Base-by-base conservation (phyloP, 2,797 vertebrate species). In the Lacerta agilis region DNA sequence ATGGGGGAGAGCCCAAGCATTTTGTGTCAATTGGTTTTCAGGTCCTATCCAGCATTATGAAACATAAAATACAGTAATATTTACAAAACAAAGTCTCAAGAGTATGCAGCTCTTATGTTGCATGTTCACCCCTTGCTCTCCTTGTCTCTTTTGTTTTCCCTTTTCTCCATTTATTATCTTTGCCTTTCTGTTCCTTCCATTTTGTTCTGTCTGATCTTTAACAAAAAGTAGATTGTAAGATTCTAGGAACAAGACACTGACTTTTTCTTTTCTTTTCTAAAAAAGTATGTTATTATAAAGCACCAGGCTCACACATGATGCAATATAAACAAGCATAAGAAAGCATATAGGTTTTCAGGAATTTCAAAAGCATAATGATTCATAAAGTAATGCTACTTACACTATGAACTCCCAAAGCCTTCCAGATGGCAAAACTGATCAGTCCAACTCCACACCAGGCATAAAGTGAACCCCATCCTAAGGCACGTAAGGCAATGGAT, bases 371-470 rank as follows among this genome's bases (percentile, higher is more conserved):
- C 0, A 79, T 0, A 0, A 33, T 41, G 87, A 17, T 36, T 87
- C 66, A 8, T 38, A 55, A 64, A 83, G 64, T 36, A 8, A 71
- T 55, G 89, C 67, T 96, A 97, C 98, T 94, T 95, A 99, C 98
- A 38, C 96, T 98, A 95, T 98, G 98, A 82, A 99, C 97, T 0
- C 97, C 98, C 45, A 99, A 94, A 36, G 96, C 97, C 88, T 98
- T 99, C 98, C 98, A 99, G 90, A 97, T 94, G 0, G 97, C 91
- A 86, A 98, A 96, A 89, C 97, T 97, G 87, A 99, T 95, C 87
- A 98, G 90, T 1, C 98, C 98, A 27, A 98, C 98, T 5, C 99
- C 99, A 0, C 98, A 97, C 97, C 98, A 99, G 0, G 98, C 98
- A 0, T 95, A 98, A 2, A 99, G 96, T 0, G 99, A 99, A 3